Conservation (phyloP, 2,797 vertebrate species). For the Hipposideros larvatus region DNA sequence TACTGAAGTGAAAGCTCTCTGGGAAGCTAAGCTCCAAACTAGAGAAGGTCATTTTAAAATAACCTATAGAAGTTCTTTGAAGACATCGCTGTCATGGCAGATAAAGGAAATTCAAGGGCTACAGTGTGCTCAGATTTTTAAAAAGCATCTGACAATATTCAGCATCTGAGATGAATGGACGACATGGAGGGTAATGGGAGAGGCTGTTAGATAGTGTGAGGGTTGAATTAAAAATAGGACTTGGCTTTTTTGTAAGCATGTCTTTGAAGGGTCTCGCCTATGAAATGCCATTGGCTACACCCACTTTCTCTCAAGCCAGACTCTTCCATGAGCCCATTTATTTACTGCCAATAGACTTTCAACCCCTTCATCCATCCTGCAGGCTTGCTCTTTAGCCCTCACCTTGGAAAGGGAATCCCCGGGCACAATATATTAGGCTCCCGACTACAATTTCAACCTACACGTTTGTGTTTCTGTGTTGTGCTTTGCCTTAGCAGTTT, state of each 20-base stretch:
- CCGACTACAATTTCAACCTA: background rate
- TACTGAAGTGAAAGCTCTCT: constrained; percentile 84
- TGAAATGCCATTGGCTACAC: constrained; percentile 61
- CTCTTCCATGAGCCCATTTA: background rate
- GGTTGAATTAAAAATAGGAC: constrained; percentile 85
- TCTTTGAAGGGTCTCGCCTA: constrained; percentile 54
- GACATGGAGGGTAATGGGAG: constrained; percentile 85
- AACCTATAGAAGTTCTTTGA: constrained; percentile 87
- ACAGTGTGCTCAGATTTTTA: constrained; percentile 83
- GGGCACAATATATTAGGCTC: background rate
- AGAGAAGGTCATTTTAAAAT: constrained; percentile 87
- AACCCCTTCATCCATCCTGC: background rate
- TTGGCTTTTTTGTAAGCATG: constrained; percentile 63
- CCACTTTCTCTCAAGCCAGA: constrained; percentile 45
- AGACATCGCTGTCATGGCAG: constrained; percentile 84
- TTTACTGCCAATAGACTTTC: background rate
- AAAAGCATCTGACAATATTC: constrained; percentile 85
- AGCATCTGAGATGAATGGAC: constrained; percentile 84
- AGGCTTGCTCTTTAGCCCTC: background rate
- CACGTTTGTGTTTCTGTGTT: background rate
- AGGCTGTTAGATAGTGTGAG: constrained; percentile 83
- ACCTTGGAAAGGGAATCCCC: background rate
- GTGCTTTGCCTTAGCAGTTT: background rate
- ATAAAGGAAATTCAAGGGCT: constrained; percentile 84
- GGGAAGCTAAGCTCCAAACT: constrained; percentile 85